A percentile compares a stretch with the other conserved stretches of the same genome.
Conservation (phyloP, 2,113 vertebrate species). For the Mus pahari region DNA sequence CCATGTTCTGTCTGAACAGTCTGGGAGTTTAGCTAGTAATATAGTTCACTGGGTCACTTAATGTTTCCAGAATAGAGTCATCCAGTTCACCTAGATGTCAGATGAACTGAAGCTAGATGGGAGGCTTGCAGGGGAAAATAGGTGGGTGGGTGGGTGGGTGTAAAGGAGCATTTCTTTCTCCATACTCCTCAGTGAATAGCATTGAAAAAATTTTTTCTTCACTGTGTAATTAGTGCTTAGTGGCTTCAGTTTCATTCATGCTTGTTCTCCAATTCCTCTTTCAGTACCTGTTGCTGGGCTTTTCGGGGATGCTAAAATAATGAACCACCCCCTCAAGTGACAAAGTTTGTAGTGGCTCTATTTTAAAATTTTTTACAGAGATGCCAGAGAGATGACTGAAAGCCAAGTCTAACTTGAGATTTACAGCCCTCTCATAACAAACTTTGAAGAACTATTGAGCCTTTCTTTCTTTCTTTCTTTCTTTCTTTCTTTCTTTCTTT, state of each 20-base stretch:
- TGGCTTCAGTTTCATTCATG: too few species aligned
- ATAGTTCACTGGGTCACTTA: not conserved
- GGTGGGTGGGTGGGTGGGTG: too few species aligned
- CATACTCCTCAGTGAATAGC: not conserved
- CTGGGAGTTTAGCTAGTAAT: not conserved
- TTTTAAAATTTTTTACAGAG: not conserved
- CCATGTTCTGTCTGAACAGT: not conserved
- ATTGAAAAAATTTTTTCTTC: not conserved
- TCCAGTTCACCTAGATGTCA: not conserved
- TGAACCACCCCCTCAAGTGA: too few species aligned
- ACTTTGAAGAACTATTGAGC: not conserved
- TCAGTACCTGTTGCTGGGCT: too few species aligned
- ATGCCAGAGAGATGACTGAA: not conserved
- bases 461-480: too few species aligned
- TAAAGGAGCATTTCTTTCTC: not conserved
- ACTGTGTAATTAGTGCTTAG: not conserved
- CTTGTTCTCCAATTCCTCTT: too few species aligned
- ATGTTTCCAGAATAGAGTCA: not conserved
- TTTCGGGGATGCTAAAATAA: too few species aligned
- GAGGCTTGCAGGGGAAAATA: not conserved
- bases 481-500: too few species aligned
- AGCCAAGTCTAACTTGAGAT: not conserved
- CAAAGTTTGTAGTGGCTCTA: too few species aligned
- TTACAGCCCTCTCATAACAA: not conserved
- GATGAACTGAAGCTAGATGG: not conserved